Percentiles rank a stretch among this genome's conserved stretches.
Conservation (phyloP, 35 echinoderm and acorn worm genomes). For the Eucidaris tribuloides region DNA sequence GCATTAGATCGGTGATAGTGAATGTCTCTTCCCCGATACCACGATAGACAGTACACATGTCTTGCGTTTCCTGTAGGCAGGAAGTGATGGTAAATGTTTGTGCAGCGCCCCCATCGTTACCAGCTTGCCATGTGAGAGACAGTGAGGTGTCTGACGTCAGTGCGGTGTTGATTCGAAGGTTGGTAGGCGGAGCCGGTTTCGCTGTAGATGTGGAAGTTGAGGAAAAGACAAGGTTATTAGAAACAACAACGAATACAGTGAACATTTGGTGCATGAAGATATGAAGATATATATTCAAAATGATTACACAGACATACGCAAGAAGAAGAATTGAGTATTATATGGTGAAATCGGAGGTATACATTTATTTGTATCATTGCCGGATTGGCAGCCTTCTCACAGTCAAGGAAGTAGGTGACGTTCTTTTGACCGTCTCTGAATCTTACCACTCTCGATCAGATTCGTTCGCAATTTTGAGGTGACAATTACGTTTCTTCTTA, state of each 20-base stretch:
- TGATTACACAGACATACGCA: background rate
- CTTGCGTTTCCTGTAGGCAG: background rate
- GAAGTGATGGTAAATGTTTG: background rate
- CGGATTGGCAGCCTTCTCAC: no score
- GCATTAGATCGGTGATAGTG: background rate
- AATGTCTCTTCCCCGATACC: background rate
- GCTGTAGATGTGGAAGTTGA: background rate
- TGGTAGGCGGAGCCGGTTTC: background rate
- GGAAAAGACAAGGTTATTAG: background rate
- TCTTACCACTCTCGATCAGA: no score
- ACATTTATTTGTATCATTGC: no score
- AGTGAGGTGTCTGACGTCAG: background rate
- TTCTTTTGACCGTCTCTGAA: no score
- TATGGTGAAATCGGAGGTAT: background rate
- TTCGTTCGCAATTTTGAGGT: no score
- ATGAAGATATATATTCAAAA: background rate
- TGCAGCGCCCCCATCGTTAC: slow-evolving; percentile 9
- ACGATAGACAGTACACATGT: background rate
- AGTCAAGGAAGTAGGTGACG: no score
- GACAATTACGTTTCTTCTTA: no score
- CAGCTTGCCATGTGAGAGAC: background rate
- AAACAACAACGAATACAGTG: background rate
- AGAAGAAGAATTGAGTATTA: background rate
- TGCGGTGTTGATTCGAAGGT: background rate
- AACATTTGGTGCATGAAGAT: background rate